Percentiles rank a stretch among this genome's conserved stretches.
Conservation (phyloP, 2,797 vertebrate species). For the Thripadectes ignobilis region DNA sequence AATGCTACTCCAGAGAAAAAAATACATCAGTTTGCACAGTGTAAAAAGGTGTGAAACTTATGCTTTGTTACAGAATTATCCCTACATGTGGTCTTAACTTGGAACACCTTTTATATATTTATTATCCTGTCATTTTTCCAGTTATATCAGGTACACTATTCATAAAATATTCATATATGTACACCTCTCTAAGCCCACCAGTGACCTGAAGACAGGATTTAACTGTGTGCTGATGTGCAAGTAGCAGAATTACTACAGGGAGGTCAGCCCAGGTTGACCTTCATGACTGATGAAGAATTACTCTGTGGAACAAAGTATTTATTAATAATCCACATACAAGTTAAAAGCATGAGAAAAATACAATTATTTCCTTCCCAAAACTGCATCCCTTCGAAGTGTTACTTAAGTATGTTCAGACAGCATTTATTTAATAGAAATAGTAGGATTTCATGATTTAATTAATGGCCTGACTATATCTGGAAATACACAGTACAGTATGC, state of each 20-base stretch:
- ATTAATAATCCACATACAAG: not conserved
- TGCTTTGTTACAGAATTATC: not conserved
- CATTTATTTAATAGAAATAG: not conserved
- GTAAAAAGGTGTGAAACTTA: not conserved
- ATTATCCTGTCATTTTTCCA: not conserved
- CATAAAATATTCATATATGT: fast-evolving
- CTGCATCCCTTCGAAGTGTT: not conserved
- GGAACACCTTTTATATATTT: not conserved
- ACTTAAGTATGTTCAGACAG: not conserved
- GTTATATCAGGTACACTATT: not conserved
- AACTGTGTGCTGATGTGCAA: not conserved
- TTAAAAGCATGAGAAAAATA: not conserved
- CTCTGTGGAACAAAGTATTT: not conserved
- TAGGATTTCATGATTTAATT: not conserved
- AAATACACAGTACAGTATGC: not conserved
- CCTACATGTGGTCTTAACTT: not conserved
- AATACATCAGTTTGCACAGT: not conserved
- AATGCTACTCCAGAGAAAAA: not conserved
- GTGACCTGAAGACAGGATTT: not conserved
- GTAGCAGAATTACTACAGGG: not conserved
- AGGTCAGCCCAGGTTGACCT: not conserved
- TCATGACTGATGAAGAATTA: not conserved
- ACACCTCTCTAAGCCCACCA: not conserved
- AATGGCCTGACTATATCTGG: not conserved
- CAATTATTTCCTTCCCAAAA: not conserved